phyloP scores from a whole-genome alignment of 2,888 invertebrate genomes.

The Drosophila prolongata region DNA sequence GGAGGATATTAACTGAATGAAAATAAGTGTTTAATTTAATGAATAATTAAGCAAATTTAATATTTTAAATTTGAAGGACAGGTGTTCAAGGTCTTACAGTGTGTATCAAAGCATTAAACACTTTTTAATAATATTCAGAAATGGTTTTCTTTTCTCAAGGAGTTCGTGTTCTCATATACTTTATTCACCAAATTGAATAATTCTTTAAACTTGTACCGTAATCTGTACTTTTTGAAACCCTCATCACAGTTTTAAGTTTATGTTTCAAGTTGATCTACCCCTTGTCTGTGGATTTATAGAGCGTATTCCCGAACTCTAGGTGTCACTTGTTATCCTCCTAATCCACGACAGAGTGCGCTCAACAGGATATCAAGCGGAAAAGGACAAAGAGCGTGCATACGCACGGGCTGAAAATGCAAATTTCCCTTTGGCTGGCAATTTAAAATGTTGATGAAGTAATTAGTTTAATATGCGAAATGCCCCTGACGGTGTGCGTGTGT shows the following conservation, averaged over 20 bases:
- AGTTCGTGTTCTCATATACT: too few species aligned
- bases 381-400: slow-evolving; percentile 31
- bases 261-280: background rate
- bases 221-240: background rate
- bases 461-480: slow-evolving; percentile 63
- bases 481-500: slow-evolving; percentile 9
- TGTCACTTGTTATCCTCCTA: slow-evolving; percentile 21
- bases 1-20: too few species aligned
- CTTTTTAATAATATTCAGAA: too few species aligned
- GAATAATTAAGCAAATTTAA: too few species aligned
- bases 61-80: too few species aligned
- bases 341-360: slow-evolving; percentile 7
- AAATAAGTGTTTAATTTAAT: too few species aligned
- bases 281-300: background rate
- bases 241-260: background rate
- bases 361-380: slow-evolving; percentile 27
- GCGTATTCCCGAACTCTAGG: slow-evolving; percentile 7
- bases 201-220: too few species aligned
- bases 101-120: too few species aligned
- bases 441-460: slow-evolving; percentile 76
- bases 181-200: too few species aligned
- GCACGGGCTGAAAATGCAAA: slow-evolving; percentile 49
- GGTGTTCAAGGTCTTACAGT: too few species aligned
- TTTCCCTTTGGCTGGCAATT: slow-evolving; percentile 44
- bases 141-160: too few species aligned